Conservation (phyloP, 2,888 invertebrate genomes). For the Tiphia femorata region DNA sequence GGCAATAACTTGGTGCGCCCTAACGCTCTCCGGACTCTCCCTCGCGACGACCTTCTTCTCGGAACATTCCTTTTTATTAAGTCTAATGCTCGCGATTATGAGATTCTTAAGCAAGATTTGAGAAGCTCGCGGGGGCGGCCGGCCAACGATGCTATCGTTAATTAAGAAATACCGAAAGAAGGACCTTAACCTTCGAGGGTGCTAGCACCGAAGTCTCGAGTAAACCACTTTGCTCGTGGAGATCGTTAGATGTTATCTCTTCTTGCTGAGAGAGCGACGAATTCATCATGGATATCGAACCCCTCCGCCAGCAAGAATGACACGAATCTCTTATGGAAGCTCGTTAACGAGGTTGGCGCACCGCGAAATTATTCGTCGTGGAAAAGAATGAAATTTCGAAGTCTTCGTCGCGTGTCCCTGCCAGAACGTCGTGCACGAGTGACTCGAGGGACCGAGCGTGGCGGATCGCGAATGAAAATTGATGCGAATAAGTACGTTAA, state of each 20-base stretch:
- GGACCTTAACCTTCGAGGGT: constrained; percentile 34
- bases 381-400: too few relatives aligned
- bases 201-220: constrained; percentile 50
- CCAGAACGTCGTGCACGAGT: neutral
- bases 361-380: too few relatives aligned
- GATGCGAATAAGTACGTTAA: constrained; percentile 33
- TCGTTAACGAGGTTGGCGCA: too few relatives aligned
- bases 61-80: neutral
- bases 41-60: too few relatives aligned
- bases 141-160: constrained; percentile 25
- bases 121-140: neutral
- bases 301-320: constrained; percentile 17
- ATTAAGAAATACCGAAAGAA: constrained; percentile 44
- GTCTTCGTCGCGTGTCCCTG: neutral
- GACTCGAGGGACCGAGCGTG: constrained; percentile 23
- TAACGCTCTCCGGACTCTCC: too few relatives aligned
- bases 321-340: too few relatives aligned
- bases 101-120: neutral
- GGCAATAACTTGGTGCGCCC: too few relatives aligned
- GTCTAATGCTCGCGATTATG: neutral
- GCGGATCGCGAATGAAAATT: constrained; percentile 20
- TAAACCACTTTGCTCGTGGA: constrained; percentile 43
- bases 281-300: constrained; percentile 42
- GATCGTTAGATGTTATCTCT: constrained; percentile 50
- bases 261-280: constrained; percentile 41